Evolutionary conservation across 2,888 invertebrate species (phyloP).

Genomic region (Drosophila multiciliata): DNA sequence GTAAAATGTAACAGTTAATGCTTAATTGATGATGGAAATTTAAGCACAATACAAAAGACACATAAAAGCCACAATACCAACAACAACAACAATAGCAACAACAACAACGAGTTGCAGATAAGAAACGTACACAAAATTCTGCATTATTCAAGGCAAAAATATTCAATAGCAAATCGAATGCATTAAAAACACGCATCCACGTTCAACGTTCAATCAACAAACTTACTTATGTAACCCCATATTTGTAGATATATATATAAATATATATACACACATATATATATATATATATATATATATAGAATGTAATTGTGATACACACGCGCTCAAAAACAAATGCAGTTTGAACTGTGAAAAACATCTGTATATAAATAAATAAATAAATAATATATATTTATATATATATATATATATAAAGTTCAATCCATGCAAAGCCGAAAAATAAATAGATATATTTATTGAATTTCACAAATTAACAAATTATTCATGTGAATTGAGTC

Average conservation of each 20-base stretch:
- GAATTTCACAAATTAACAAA: not conserved
- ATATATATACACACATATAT: not conserved
- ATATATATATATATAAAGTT: not conserved
- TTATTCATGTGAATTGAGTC: not conserved
- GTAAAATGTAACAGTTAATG: slow-evolving; percentile 15
- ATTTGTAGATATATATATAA: not conserved
- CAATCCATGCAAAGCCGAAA: not conserved
- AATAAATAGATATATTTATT: not conserved
- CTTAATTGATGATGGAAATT: slow-evolving; percentile 31
- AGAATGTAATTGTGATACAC: too few relatives aligned
- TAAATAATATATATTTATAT: not conserved
- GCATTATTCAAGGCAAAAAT: slow-evolving; percentile 36
- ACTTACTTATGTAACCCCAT: slow-evolving; percentile 28
- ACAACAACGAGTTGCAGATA: slow-evolving; percentile 21
- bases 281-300: not conserved
- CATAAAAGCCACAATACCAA: not conserved
- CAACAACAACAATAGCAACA: not conserved
- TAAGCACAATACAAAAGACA: slow-evolving; percentile 3
- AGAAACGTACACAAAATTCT: slow-evolving; percentile 39
- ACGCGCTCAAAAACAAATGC: not conserved
- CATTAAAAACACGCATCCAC: slow-evolving; percentile 58
- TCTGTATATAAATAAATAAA: not conserved
- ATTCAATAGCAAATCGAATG: slow-evolving; percentile 51
- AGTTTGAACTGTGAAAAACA: not conserved
- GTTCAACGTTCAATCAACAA: slow-evolving; percentile 20